Percentiles rank a stretch among this genome's conserved stretches.
phyloP scores from a whole-genome alignment of 30 jellyfish, hydroid and myxozoan species.

The Hydractinia symbiolongicarpus region DNA sequence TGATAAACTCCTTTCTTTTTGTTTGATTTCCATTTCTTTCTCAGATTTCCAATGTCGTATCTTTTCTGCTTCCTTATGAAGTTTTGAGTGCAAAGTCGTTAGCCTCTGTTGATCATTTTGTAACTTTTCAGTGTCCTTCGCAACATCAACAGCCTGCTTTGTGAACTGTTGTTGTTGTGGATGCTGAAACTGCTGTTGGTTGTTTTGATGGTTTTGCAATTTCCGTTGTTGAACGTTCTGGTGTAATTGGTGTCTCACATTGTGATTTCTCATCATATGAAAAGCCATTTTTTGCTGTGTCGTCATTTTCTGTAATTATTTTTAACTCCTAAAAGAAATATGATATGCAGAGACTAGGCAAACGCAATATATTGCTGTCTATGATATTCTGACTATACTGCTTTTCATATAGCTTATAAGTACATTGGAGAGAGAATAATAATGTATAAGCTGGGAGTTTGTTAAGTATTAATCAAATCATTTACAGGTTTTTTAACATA shows the following conservation, averaged over 20 bases:
- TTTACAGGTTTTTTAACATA: too few species aligned
- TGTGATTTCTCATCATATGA: constrained; percentile 11
- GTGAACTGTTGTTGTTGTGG: constrained; percentile 49
- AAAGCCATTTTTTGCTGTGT: not conserved
- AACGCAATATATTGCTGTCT: too few species aligned
- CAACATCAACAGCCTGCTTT: constrained; percentile 50
- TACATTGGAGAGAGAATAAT: too few species aligned
- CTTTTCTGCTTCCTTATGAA: constrained; percentile 95
- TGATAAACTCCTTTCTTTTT: constrained; percentile 60
- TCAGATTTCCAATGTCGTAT: constrained; percentile 77
- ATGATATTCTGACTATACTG: too few species aligned
- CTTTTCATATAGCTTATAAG: too few species aligned
- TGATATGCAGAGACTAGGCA: not conserved
- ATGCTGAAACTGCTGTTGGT: constrained; percentile 20
- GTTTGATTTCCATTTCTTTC: constrained; percentile 71
- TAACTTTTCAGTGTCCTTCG: constrained; percentile 43
- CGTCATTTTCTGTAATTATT: not conserved
- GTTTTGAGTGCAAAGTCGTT: constrained; percentile 59
- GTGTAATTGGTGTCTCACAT: not conserved
- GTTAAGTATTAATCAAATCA: too few species aligned
- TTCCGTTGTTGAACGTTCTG: constrained; percentile 17
- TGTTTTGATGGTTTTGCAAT: not conserved
- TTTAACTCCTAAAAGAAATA: not conserved
- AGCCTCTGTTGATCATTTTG: constrained; percentile 55
- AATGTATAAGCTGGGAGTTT: too few species aligned